Evolutionary conservation across 2,797 vertebrate species (phyloP).

Genomic region (Lacerta viridis): DNA sequence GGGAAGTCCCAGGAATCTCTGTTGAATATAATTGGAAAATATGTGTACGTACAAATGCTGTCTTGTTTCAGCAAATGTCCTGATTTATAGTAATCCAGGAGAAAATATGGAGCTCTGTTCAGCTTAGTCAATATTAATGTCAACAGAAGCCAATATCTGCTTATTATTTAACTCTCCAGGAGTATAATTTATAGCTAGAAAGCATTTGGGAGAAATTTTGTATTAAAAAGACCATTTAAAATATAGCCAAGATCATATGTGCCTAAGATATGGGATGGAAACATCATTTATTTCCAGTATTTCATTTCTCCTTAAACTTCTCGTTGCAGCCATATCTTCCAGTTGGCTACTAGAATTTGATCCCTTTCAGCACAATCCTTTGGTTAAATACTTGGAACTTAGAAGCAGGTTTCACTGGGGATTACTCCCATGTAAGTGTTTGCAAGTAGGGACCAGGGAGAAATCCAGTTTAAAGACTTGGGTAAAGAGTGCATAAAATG

Average conservation of each 20-base stretch:
- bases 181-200: slow-evolving; percentile 39
- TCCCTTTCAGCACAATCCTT: not conserved
- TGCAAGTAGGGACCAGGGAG: too few species aligned
- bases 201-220: slow-evolving; percentile 37
- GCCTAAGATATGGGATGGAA: slow-evolving; percentile 53
- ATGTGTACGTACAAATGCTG: not conserved
- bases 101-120: slow-evolving; percentile 17
- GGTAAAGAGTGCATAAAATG: too few species aligned
- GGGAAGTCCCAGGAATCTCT: not conserved
- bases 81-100: slow-evolving; percentile 43
- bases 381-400: not conserved
- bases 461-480: too few species aligned
- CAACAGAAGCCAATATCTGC: slow-evolving; percentile 31
- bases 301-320: not conserved
- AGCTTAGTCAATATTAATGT: slow-evolving; percentile 36
- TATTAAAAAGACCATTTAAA: slow-evolving; percentile 54
- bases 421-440: not conserved
- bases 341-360: not conserved
- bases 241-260: slow-evolving; percentile 18
- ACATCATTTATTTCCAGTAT: slow-evolving; percentile 14
- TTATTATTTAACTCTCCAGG: slow-evolving; percentile 46
- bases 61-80: slow-evolving; percentile 39
- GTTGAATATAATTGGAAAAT: not conserved
- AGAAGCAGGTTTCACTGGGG: not conserved
- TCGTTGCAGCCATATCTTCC: not conserved